Evolutionary conservation across 1,140 invertebrate genomes (phyloP).

Genomic region (Globodera ellingtonae): DNA sequence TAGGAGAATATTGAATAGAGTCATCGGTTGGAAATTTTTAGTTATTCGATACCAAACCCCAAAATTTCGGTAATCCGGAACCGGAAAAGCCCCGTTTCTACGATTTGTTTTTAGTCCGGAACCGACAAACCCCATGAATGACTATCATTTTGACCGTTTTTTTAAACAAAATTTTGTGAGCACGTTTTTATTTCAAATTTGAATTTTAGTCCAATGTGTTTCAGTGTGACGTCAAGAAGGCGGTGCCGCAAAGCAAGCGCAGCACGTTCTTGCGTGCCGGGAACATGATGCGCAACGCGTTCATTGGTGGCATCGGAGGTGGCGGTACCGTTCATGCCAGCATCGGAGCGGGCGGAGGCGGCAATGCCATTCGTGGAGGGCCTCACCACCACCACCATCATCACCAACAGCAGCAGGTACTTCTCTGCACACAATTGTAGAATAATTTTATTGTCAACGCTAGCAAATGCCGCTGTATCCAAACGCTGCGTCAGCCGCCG

Average conservation of each 20-base stretch:
- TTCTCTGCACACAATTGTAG: too few relatives aligned
- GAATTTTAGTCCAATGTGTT: constrained; percentile 1
- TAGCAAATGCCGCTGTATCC: not conserved
- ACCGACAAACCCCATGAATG: too few relatives aligned
- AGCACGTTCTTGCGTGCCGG: not conserved
- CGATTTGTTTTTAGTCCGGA: too few relatives aligned
- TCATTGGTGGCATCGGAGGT: not conserved
- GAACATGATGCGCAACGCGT: not conserved
- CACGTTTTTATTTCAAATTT: constrained; percentile 27
- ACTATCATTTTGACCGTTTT: too few relatives aligned
- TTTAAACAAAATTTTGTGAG: not conserved
- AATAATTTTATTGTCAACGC: too few relatives aligned
- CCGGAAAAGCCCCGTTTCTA: too few relatives aligned
- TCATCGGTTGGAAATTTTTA: too few relatives aligned
- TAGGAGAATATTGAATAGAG: too few relatives aligned
- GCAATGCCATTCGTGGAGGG: not conserved
- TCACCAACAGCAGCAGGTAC: not conserved
- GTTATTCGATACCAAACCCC: too few relatives aligned
- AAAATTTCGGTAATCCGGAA: too few relatives aligned
- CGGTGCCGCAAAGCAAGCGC: constrained; percentile 57
- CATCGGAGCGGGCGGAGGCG: not conserved
- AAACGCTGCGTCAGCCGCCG: not conserved
- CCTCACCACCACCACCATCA: not conserved
- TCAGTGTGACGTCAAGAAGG: constrained; percentile 65
- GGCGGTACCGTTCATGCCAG: not conserved